phyloP scores from a whole-genome alignment of 2,797 vertebrate species.

The Cichlasoma orientale region DNA sequence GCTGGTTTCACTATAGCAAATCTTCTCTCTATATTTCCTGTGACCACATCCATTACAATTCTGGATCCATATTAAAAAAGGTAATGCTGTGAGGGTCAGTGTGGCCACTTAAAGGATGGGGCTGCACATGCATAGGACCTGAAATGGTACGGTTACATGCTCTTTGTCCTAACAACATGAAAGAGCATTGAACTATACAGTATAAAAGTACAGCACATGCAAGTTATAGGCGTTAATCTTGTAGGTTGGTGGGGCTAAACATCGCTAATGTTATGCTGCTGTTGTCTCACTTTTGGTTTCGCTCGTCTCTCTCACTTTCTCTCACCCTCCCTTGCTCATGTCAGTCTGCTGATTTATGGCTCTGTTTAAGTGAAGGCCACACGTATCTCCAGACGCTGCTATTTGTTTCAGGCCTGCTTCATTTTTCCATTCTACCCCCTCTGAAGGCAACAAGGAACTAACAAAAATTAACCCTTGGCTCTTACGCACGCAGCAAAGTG shows the following conservation, averaged over 20 bases:
- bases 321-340: conserved; percentile 56
- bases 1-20: not conserved
- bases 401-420: conserved; percentile 85
- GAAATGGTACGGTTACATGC: not conserved
- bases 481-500: conserved; percentile 46
- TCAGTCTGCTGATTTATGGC: conserved; percentile 88
- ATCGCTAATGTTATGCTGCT: conserved; percentile 64
- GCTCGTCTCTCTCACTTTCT: conserved; percentile 32
- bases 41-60: conserved; percentile 1
- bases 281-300: conserved; percentile 67
- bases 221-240: conserved; percentile 18
- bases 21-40: not conserved
- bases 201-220: conserved; percentile 1
- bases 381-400: conserved; percentile 83
- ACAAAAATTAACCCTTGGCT: conserved; percentile 78
- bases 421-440: conserved; percentile 75
- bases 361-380: conserved; percentile 90
- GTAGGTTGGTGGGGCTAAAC: conserved; percentile 55
- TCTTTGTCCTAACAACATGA: not conserved
- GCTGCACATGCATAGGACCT: not conserved
- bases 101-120: conserved; percentile 8
- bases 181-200: not conserved
- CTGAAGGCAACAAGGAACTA: conserved; percentile 74
- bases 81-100: conserved; percentile 31
- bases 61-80: conserved; percentile 39